Evolutionary conservation across 2,888 invertebrate genomes (phyloP).

Genomic region (Prosopocoilus inquinatus): DNA sequence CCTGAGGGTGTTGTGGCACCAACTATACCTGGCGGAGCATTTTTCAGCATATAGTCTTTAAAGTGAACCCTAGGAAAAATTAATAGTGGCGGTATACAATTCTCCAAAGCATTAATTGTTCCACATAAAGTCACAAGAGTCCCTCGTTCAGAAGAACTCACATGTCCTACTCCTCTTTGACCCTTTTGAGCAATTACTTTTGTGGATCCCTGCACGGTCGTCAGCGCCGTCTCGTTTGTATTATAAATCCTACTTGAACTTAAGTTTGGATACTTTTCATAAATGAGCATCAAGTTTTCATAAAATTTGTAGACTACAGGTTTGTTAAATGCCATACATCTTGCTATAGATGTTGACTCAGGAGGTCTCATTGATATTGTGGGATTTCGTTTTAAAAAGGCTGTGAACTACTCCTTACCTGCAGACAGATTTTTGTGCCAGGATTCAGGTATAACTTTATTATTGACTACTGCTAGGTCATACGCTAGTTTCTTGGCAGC

Average conservation of each 20-base stretch:
- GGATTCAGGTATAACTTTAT: neutral
- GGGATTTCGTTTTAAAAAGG: conserved; percentile 1
- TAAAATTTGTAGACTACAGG: too few species aligned
- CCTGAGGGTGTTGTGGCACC: conserved; percentile 29
- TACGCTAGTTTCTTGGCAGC: conserved; percentile 7
- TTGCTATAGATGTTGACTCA: too few species aligned
- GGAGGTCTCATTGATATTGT: too few species aligned
- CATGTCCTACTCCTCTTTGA: too few species aligned
- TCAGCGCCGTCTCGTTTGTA: neutral
- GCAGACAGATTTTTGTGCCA: conserved; percentile 4
- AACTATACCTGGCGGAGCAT: too few species aligned
- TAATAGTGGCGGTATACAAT: conserved; percentile 27
- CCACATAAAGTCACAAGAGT: too few species aligned
- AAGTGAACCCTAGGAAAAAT: conserved; percentile 6
- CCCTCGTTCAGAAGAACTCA: too few species aligned
- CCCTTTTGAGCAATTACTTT: too few species aligned
- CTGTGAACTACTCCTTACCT: neutral
- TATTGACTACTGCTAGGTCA: conserved; percentile 8
- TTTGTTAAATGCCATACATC: too few species aligned
- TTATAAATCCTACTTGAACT: neutral
- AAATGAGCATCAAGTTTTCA: too few species aligned
- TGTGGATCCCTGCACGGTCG: neutral
- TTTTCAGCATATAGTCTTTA: neutral
- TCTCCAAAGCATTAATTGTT: too few species aligned
- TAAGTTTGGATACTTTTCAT: neutral